These are phyloP conservation scores for Hoplodrina blanda DNA, from an alignment of 2,888 invertebrate genomes.

Conservation along the genomic window DNA sequence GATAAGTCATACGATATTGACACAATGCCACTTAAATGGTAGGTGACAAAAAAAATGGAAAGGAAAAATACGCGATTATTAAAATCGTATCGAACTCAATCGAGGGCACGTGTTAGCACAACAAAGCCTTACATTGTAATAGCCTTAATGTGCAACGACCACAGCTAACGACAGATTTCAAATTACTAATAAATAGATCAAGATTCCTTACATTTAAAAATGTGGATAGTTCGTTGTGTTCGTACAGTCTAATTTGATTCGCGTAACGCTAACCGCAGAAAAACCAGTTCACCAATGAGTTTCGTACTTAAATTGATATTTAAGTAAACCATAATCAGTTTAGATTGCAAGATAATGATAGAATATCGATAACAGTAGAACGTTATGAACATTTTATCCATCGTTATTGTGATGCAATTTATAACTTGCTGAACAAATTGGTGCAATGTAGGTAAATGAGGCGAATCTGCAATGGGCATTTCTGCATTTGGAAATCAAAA, in stretches of 20 bases:
- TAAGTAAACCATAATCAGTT: conserved; percentile 62
- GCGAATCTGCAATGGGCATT: not conserved
- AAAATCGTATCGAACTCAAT: conserved; percentile 27
- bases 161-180: conserved; percentile 48
- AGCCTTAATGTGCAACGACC: conserved; percentile 40
- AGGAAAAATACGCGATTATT: conserved; percentile 35
- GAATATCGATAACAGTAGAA: conserved; percentile 52
- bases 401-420: conserved; percentile 42
- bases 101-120: conserved; percentile 46
- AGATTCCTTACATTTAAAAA: conserved; percentile 56
- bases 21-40: conserved; percentile 28
- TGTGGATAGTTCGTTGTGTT: conserved; percentile 41
- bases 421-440: conserved; percentile 11
- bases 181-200: conserved; percentile 64
- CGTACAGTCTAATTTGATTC: conserved; percentile 60
- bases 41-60: conserved; percentile 24
- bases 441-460: not conserved
- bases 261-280: conserved; percentile 66
- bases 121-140: conserved; percentile 49
- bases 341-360: conserved; percentile 60
- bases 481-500: not conserved
- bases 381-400: conserved; percentile 43
- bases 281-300: conserved; percentile 66
- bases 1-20: conserved; percentile 28
- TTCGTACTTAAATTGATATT: conserved; percentile 64